These are phyloP conservation scores for Meloidogyne chitwoodi DNA, from an alignment of 1,140 invertebrate species.

Conservation along the genomic window DNA sequence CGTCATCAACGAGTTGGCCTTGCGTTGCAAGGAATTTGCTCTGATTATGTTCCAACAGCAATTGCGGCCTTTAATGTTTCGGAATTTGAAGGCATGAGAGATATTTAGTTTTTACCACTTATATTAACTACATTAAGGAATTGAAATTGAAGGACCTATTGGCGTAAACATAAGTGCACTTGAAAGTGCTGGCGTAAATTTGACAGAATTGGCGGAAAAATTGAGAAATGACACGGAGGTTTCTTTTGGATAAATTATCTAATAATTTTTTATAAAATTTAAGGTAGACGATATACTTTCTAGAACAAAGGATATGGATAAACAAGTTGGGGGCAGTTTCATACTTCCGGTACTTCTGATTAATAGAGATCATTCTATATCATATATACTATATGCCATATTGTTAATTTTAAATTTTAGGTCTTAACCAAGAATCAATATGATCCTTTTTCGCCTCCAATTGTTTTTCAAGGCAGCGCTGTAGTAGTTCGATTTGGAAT, in stretches of 20 bases:
- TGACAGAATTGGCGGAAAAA: constrained; percentile 57
- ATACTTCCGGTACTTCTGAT: constrained; percentile 55
- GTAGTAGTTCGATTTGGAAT: constrained; percentile 57
- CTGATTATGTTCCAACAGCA: constrained; percentile 57
- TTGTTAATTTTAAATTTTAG: neutral
- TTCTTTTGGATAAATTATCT: neutral
- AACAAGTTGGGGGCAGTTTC: constrained; percentile 53
- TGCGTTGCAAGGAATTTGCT: constrained; percentile 53
- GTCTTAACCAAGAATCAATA: constrained; percentile 59
- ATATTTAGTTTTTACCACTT: neutral
- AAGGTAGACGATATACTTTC: constrained; percentile 53
- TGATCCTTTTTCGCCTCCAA: constrained; percentile 57
- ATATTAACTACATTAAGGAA: constrained; percentile 29
- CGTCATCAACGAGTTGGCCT: constrained; percentile 43
- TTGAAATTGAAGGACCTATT: constrained; percentile 59
- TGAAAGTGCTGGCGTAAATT: constrained; percentile 54
- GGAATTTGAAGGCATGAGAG: constrained; percentile 50
- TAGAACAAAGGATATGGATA: constrained; percentile 45
- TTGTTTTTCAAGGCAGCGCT: constrained; percentile 58
- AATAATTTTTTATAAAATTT: neutral
- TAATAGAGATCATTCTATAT: too few species aligned
- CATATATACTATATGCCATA: neutral
- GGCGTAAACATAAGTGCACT: constrained; percentile 58
- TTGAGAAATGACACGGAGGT: constrained; percentile 56
- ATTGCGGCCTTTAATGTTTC: constrained; percentile 56